A percentile compares a stretch with the other conserved stretches of the same genome.
These are phyloP conservation scores for Clunio marinus DNA, from an alignment of 2,888 invertebrate genomes.

Conservation along the genomic window DNA sequence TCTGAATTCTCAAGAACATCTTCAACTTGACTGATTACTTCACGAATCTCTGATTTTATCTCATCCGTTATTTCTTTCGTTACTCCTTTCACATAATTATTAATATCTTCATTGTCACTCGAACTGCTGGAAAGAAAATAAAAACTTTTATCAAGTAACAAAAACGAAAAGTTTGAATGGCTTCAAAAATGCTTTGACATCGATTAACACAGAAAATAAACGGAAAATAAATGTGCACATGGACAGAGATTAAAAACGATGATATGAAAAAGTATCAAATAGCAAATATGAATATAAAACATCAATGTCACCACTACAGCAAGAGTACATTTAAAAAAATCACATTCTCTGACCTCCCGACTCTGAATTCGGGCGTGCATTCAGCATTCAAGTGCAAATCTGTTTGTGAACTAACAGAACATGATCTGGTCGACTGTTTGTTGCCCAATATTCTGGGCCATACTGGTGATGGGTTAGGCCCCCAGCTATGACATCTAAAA, in stretches of 20 bases:
- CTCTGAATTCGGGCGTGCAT: constrained; percentile 2
- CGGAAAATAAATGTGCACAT: not conserved
- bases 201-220: not conserved
- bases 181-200: not conserved
- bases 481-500: constrained; percentile 43
- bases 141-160: not conserved
- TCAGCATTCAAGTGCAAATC: not conserved
- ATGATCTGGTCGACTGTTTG: not conserved
- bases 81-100: constrained; percentile 72
- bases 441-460: too few relatives aligned
- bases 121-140: constrained; percentile 44
- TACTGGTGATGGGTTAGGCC: constrained; percentile 54
- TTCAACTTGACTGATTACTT: constrained; percentile 74
- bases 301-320: not conserved
- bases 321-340: not conserved
- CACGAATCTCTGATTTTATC: constrained; percentile 75
- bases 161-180: not conserved
- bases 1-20: constrained; percentile 67
- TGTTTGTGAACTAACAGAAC: not conserved
- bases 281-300: not conserved
- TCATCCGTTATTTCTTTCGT: constrained; percentile 75
- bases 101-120: constrained; percentile 58
- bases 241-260: not conserved
- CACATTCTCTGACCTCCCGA: constrained; percentile 24
- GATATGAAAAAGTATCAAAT: not conserved